Evolutionary conservation across 1,140 invertebrate species (phyloP), one percentile per base, ranked within the genome.

Genomic region (Portunus trituberculatus): DNA sequence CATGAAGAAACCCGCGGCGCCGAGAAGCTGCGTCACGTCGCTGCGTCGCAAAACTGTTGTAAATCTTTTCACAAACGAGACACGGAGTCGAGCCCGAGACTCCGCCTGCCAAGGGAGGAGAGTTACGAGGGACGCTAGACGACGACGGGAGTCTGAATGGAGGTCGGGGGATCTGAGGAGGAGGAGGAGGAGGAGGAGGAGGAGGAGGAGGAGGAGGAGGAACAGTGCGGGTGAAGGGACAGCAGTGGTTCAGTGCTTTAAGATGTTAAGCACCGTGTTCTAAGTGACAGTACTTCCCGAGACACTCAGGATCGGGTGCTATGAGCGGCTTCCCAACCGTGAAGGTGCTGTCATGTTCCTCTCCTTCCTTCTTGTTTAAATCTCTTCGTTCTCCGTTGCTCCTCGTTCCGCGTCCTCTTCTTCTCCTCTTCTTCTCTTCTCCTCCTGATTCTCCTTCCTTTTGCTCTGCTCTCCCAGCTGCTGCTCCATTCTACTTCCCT

Each of bases 291-390:
- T 76, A 20, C 67, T 76, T 76, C 67, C 20, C 67, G 67, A 76
- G 12, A 76, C 67, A 76, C 67, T 76, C 12, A 76, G 25, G 20
- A 25, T 76, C n/a, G 67, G 25, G 67, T 76, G 67, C 67, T 76
- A 12, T 25, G 67, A 20, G 67, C 67, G 6, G 67, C 67, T 20
- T 76, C 67, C 25, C n/a, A n/a, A 76, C 67, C 67, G 67, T 76
- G 67, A 76, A 76, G 67, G 20, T 25, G 67, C 67, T 76, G 67
- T 76, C 67, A 20, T 76, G 14, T 87, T 87, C 86, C 86, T 87
- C 31, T n/a, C 28, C 39, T 46, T 87, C 86, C 86, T n/a, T 28
- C 86, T 87, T 87, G 31, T 46, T 46, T 87, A 39, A 14, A 28
- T 89, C 39, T 31, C 31, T 87, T 31, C 45, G 10, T 48, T 25